phyloP scores from a whole-genome alignment of 2,888 invertebrate species.

The Dryadula phaetusa region DNA sequence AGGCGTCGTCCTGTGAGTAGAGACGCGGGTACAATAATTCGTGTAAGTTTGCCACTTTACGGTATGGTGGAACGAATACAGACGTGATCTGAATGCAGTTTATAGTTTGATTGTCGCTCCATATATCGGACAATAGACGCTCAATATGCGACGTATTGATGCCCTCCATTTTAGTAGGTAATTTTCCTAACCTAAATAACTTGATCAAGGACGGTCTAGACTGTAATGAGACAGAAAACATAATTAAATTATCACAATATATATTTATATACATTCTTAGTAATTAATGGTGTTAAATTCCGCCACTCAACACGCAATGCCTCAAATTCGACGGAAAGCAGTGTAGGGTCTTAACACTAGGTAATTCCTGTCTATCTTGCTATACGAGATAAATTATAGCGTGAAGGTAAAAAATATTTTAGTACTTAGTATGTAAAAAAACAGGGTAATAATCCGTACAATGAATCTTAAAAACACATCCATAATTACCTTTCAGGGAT shows the following conservation, averaged over 20 bases:
- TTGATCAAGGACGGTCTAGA: slow-evolving; percentile 69
- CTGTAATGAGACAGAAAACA: slow-evolving; percentile 56
- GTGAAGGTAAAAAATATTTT: too few relatives aligned
- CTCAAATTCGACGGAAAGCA: too few relatives aligned
- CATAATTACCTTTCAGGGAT: too few relatives aligned
- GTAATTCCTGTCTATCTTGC: too few relatives aligned
- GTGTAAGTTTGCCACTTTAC: slow-evolving; percentile 71
- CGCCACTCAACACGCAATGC: too few relatives aligned
- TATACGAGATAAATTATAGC: too few relatives aligned
- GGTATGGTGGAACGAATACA: slow-evolving; percentile 82
- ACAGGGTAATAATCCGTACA: too few relatives aligned
- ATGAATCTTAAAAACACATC: too few relatives aligned
- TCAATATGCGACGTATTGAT: slow-evolving; percentile 66
- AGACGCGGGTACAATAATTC: slow-evolving; percentile 68
- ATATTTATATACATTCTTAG: not conserved
- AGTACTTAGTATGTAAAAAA: too few relatives aligned
- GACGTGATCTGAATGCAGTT: slow-evolving; percentile 73
- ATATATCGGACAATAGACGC: slow-evolving; percentile 72
- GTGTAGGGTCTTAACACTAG: too few relatives aligned
- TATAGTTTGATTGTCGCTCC: slow-evolving; percentile 66
- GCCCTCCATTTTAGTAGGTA: slow-evolving; percentile 68
- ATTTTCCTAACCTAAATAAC: slow-evolving; percentile 78
- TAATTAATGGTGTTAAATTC: too few relatives aligned
- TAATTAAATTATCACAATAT: slow-evolving; percentile 5
- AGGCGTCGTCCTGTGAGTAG: slow-evolving; percentile 69